Evolutionary conservation across 2,888 invertebrate genomes (phyloP), one percentile per base, ranked within the genome.

Genomic region (Hedya salicella): DNA sequence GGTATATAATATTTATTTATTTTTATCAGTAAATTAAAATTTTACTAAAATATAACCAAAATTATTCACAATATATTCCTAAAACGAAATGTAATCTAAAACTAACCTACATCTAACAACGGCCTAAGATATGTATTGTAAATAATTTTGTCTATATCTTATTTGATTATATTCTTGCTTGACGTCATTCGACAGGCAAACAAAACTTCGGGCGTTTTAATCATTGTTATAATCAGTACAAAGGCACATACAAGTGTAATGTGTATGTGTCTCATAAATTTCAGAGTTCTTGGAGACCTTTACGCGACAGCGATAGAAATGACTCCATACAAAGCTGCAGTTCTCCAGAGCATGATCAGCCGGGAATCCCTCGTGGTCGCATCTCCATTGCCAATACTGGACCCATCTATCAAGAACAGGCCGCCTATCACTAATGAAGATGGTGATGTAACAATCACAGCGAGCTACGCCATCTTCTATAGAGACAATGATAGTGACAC

Each of bases 281-380:
- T 8, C 78, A 95, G 95, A 17, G 95, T 95, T 70, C 97, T 97
- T 78, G 97, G 97, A 9, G 96, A 97, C 75, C 85, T 93, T 54
- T 95, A 97, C 78, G 94, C 81, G 54, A 94, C 94, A 60, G 96
- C 97, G 0, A 96, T 97, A 25, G 97, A 98, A 81, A 97, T 98
- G 83, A 95, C 96, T 0, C 98, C 97, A 97, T 98, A 98, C 82
- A 96, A 96, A 82, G 95, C 96, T 70, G 97, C 98, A 0, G 96
- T 98, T 3, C 93, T 98, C 44, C 97, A 97, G 76, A 96, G 97
- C 80, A 94, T 95, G 78, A 93, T 95, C 48, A 96, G 96, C 75
- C 93, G 94, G 8, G 95, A 96, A 36, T 95, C 96, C 0, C 94
- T 96, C 76, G 96, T 97, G 0, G 95, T 96, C 75, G 95, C 96